Evolutionary conservation across 2,797 vertebrate species (phyloP).

Genomic region (Threskiornis aethiopicus): DNA sequence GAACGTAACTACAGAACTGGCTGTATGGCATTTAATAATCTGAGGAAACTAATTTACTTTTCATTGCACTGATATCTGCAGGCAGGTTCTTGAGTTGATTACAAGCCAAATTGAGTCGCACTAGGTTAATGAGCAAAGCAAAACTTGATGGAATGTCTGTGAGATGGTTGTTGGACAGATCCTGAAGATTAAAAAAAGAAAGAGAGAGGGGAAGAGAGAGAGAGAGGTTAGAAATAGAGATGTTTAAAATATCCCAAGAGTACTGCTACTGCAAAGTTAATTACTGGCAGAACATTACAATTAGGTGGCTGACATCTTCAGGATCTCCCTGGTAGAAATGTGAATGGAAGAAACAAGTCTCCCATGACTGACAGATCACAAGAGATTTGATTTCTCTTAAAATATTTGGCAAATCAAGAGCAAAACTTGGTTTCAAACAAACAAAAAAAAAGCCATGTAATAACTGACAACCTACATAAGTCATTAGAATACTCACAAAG

Average conservation of each 20-base stretch:
- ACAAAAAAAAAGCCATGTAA: neutral
- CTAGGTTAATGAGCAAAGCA: conserved; percentile 73
- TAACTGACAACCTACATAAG: neutral
- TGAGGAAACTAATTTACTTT: conserved; percentile 72
- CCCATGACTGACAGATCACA: neutral
- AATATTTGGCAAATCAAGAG: neutral
- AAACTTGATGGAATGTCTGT: conserved; percentile 76
- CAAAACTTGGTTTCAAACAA: neutral
- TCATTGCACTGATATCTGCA: conserved; percentile 80
- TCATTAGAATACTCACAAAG: neutral
- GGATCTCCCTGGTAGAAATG: neutral
- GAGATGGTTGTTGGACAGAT: conserved; percentile 84
- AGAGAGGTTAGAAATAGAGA: neutral
- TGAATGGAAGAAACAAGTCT: neutral
- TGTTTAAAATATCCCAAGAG: neutral
- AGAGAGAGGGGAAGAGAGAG: neutral
- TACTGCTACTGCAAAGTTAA: neutral
- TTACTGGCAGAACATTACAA: conserved; percentile 9
- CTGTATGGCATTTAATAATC: neutral
- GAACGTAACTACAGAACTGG: neutral
- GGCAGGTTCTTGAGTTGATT: conserved; percentile 83
- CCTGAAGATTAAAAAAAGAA: conserved; percentile 66
- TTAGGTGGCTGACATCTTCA: neutral
- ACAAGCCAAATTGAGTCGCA: conserved; percentile 78
- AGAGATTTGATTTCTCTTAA: neutral